phyloP scores from a whole-genome alignment of 35 echinoderm and acorn worm species.

The Apostichopus japonicus region DNA sequence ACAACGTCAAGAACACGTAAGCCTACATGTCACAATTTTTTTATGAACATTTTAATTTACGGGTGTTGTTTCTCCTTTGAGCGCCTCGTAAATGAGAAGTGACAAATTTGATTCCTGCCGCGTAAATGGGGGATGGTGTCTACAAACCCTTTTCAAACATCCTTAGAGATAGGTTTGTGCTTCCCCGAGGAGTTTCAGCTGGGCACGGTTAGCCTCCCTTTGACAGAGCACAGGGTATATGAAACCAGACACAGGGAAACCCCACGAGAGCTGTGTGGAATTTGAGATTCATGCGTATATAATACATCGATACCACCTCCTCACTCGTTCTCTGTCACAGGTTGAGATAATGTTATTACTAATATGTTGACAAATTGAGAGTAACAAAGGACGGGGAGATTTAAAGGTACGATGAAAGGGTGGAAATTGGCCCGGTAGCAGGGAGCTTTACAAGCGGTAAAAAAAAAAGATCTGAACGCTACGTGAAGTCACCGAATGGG shows the following conservation, averaged over 20 bases:
- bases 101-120: constrained; percentile 45
- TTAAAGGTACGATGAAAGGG: too few relatives aligned
- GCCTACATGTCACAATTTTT: neutral
- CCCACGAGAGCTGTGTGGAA: constrained; percentile 1
- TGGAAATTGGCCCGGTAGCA: too few relatives aligned
- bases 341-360: neutral
- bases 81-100: constrained; percentile 15
- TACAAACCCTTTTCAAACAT: neutral
- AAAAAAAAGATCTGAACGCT: too few relatives aligned
- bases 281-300: constrained; percentile 3
- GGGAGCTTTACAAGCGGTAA: too few relatives aligned
- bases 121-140: constrained; percentile 9
- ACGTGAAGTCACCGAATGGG: too few relatives aligned
- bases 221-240: constrained; percentile 36
- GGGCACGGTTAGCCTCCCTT: constrained; percentile 22
- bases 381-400: neutral
- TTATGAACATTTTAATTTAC: neutral
- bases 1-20: neutral
- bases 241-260: constrained; percentile 41
- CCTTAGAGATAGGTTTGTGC: neutral
- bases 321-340: neutral
- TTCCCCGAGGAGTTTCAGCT: constrained; percentile 37
- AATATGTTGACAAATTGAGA: neutral
- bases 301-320: neutral
- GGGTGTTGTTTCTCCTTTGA: constrained; percentile 31